Evolutionary conservation across 1,140 invertebrate species (phyloP), one percentile per base, ranked within the genome.

Genomic region (Aphaenogaster ashmeadi): DNA sequence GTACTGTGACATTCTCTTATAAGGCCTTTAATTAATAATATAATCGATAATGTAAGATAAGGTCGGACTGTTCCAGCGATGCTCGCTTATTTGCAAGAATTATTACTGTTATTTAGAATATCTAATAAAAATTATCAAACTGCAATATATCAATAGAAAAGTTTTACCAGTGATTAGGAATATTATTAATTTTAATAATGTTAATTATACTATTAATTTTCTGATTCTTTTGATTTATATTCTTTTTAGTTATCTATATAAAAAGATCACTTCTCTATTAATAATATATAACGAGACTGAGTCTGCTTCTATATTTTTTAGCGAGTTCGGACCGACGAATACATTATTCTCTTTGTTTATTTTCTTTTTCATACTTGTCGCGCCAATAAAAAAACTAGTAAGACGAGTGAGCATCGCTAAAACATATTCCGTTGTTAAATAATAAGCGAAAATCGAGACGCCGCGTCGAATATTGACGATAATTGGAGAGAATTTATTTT

Each of bases 1-100:
- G 90, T 94, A 93, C 94, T 94, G 93, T 94, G 93, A 95, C 94
- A 94, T 95, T 95, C 93, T 81, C 69, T 72, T 54, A 93, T 93
- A 94, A 93, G 87, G 88, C 87, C 86, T 94, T 90, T 67, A 67
- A 89, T 91, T 92, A 91, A 90, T 91, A 54, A 90, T 91, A 44
- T 92, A 92, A 92, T 87, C 47, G 79, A 88, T 86, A 74, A 62
- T 79, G 13, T 87, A 90, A 90, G 83, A 18, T 83, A 87, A 67
- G 27, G n/a, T 75, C n/a, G 80, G 36, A 66, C 5, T 50, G 6
- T 52, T 27, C 27, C 44, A 75, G 78, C 56, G 60, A 74, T 71
- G 41, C 81, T 85, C n/a, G 44, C 27, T 72, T 0, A 1, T 80
- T 38, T 64, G 13, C 27, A 66, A 33, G 15, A 66, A 47, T 66